phyloP scores from a whole-genome alignment of 2,797 vertebrate species.

The Knipowitschia caucasica region DNA sequence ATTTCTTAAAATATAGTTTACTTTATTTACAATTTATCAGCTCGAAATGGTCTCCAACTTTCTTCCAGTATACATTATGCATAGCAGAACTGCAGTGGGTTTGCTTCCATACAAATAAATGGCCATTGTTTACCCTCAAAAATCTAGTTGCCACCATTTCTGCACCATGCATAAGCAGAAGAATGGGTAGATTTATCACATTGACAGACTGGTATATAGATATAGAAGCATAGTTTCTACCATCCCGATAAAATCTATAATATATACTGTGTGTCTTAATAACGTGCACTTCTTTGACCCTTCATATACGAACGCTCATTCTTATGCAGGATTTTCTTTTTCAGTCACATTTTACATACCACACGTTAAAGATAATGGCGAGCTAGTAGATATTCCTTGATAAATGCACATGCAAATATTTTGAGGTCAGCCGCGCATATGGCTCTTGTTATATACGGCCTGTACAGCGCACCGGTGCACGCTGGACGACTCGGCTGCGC shows the following conservation, averaged over 20 bases:
- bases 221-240: neutral
- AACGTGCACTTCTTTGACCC: slow-evolving; percentile 29
- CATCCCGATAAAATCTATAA: neutral
- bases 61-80: too few relatives aligned
- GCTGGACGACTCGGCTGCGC: slow-evolving; percentile 36
- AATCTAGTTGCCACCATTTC: neutral
- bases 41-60: too few relatives aligned
- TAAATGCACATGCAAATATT: slow-evolving; percentile 23
- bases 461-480: slow-evolving; percentile 7
- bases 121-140: neutral
- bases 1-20: too few relatives aligned
- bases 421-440: slow-evolving; percentile 15
- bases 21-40: too few relatives aligned
- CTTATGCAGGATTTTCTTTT: neutral
- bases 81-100: too few relatives aligned
- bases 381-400: slow-evolving; percentile 6
- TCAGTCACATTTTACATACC: neutral
- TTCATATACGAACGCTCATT: slow-evolving; percentile 23
- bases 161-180: slow-evolving; percentile 22
- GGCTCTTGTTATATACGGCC: slow-evolving; percentile 24
- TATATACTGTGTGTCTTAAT: slow-evolving; percentile 36
- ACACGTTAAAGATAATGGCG: neutral
- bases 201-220: neutral
- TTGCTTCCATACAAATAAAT: too few relatives aligned
- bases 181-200: neutral